Evolutionary conservation across 2,797 vertebrate species (phyloP), one percentile per base, ranked within the genome.

Genomic region (Syngnathus acus): DNA sequence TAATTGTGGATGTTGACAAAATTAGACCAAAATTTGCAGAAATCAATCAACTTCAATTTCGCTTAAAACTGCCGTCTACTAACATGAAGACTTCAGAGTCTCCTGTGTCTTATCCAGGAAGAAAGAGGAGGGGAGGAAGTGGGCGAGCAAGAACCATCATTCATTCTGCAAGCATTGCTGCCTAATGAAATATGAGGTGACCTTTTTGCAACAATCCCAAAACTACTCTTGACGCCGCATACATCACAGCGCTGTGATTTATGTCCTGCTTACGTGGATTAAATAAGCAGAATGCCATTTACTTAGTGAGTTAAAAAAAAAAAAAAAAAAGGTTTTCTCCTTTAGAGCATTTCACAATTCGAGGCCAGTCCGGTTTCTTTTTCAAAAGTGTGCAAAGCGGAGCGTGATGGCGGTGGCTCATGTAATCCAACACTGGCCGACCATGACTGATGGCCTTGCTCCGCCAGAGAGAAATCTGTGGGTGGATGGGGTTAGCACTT

Each of bases 361-460:
- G 42, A 74, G 72, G 73, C 68, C 58, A 26, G 48, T 8, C 55
- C 16, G 55, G 55, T 37, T 57, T 37, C 55, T 8, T 57, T 26
- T 62, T 45, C 60, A 26, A 11, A 45, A 21, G 40, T 8, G 21
- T 16, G 21, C 21, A 62, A 43, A 42, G 2, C 2, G 32, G 40
- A 42, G 39, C 10, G 60, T 26, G 60, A 82, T 73, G 85, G 72
- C 72, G 80, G 81, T 72, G 78, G 72, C 77, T 71, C 68, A 62
- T 69, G 82, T 74, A 88, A 88, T 69, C 69, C 77, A 79, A 86
- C 65, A 83, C 78, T 53, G 32, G 50, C 45, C 11, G 63, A 65
- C 72, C 76, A 75, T 75, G 78, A 72, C 72, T 82, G 85, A 86
- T 84, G 72, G 75, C 75, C 26, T 82, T 77, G 73, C 60, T 65